phyloP scores from a whole-genome alignment of 2,113 vertebrate species.

The Callipepla squamata region DNA sequence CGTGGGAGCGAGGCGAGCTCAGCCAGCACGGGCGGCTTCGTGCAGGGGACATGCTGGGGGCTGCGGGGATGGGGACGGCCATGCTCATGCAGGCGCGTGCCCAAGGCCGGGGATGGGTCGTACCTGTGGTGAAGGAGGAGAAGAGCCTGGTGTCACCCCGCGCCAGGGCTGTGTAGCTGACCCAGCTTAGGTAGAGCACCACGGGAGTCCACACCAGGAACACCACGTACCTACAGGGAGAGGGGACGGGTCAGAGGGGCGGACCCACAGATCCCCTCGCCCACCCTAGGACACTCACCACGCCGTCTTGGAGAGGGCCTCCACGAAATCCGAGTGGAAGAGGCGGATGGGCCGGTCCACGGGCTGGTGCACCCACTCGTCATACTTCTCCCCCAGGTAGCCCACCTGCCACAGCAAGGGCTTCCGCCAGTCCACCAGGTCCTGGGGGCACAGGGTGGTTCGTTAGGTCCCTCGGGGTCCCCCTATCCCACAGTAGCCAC shows the following conservation, averaged over 20 bases:
- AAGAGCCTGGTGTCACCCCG: constrained; percentile 84
- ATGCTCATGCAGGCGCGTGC: accelerated
- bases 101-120: background rate
- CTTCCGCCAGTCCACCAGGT: constrained; percentile 94
- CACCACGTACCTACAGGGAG: constrained; percentile 86
- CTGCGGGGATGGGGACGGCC: background rate
- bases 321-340: constrained; percentile 90
- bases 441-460: constrained; percentile 74
- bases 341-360: constrained; percentile 93
- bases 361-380: constrained; percentile 96
- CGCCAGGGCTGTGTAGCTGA: constrained; percentile 84
- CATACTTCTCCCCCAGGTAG: constrained; percentile 91
- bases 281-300: constrained; percentile 80
- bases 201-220: constrained; percentile 90
- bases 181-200: constrained; percentile 89
- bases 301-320: constrained; percentile 89
- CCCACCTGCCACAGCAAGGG: constrained; percentile 97
- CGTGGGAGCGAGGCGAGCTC: background rate
- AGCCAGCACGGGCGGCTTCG: accelerated
- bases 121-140: constrained; percentile 82
- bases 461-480: background rate
- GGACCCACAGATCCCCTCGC: background rate
- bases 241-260: background rate
- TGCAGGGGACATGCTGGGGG: background rate
- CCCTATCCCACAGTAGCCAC: no score